Conservation (phyloP, 2,113 vertebrate genomes). For the Corydoras maculifer region DNA sequence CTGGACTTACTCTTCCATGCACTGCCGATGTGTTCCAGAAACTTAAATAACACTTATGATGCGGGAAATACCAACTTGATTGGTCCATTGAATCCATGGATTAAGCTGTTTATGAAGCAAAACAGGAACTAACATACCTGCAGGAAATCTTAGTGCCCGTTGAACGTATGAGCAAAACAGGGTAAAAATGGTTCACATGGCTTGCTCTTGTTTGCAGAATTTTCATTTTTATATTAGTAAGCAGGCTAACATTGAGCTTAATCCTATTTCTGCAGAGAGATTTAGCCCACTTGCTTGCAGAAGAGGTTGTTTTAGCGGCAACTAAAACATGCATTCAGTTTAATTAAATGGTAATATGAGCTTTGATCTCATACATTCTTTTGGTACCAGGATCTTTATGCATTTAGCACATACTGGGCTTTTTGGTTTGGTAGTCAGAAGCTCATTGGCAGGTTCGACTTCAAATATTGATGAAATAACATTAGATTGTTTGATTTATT, state of each 20-base stretch:
- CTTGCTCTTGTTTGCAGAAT: constrained; percentile 18
- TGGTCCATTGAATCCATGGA: neutral
- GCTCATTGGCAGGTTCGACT: too few species aligned
- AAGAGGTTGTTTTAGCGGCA: too few species aligned
- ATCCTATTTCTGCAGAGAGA: constrained; percentile 17
- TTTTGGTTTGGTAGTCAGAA: too few species aligned
- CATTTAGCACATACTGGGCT: constrained; percentile 9
- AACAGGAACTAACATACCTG: constrained; percentile 11
- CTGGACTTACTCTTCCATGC: neutral
- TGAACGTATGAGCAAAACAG: constrained; percentile 1
- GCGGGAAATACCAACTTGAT: neutral
- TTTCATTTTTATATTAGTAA: constrained; percentile 19
- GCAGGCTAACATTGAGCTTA: constrained; percentile 28
- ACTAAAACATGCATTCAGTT: too few species aligned
- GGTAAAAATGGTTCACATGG: constrained; percentile 17
- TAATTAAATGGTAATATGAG: neutral
- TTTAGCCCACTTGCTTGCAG: neutral
- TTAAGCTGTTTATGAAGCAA: constrained; percentile 2
- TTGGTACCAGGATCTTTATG: constrained; percentile 20
- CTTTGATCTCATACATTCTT: constrained; percentile 19
- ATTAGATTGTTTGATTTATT: constrained; percentile 15
- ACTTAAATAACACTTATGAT: neutral
- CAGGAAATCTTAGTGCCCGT: neutral
- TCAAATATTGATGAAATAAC: too few species aligned
- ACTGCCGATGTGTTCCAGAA: neutral